These are phyloP conservation scores for Uropsilus gracilis DNA, from an alignment of 2,113 vertebrate genomes.

Conservation along the genomic window DNA sequence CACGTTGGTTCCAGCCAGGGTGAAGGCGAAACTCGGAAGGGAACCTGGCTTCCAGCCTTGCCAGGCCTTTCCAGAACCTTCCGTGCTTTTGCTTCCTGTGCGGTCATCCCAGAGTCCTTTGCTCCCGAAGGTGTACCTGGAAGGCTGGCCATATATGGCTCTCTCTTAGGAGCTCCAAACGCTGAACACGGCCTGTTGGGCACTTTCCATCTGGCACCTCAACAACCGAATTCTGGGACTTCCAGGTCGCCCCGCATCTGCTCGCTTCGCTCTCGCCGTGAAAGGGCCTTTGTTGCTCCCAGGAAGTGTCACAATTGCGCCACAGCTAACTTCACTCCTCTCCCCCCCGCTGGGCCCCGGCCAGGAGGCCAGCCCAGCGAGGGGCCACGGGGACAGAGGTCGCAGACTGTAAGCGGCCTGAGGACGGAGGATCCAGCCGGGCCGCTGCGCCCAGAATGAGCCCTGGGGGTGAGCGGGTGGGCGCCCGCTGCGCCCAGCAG, in stretches of 20 bases:
- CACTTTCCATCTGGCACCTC: constrained; percentile 65
- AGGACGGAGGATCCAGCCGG: rapidly evolving
- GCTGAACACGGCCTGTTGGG: constrained; percentile 38
- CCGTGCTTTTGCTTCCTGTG: background rate
- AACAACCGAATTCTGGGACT: constrained; percentile 44
- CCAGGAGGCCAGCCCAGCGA: background rate
- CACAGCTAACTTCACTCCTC: constrained; percentile 36
- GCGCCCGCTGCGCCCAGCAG: rapidly evolving
- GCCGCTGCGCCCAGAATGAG: background rate
- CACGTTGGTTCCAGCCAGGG: background rate
- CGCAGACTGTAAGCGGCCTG: rapidly evolving
- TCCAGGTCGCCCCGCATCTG: background rate
- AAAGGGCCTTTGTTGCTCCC: constrained; percentile 74
- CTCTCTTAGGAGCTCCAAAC: constrained; percentile 20
- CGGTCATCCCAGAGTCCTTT: background rate
- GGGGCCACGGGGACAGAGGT: background rate
- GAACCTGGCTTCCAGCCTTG: background rate
- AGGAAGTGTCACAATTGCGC: constrained; percentile 58
- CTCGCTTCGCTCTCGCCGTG: background rate
- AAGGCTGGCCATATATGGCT: constrained; percentile 51
- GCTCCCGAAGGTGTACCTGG: background rate
- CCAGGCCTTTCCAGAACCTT: constrained; percentile 44
- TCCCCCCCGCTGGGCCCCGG: background rate
- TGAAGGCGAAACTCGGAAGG: background rate
- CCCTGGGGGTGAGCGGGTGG: rapidly evolving